Evolutionary conservation across 2,888 invertebrate genomes (phyloP).

Genomic region (Tridacna gigas): DNA sequence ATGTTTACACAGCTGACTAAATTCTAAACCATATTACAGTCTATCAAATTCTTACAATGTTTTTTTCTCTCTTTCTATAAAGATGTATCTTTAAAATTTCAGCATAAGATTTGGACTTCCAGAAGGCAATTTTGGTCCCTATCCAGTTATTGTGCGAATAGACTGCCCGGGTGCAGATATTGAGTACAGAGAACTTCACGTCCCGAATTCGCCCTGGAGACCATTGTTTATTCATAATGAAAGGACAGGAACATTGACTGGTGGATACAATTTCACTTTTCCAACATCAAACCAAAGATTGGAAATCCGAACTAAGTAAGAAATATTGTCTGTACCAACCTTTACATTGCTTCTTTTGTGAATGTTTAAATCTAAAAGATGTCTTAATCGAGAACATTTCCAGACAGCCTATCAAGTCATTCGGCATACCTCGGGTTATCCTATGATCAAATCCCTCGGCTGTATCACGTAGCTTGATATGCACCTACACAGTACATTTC

Average conservation of each 20-base stretch:
- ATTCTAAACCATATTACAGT: too few species aligned
- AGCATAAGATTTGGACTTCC: conserved; percentile 41
- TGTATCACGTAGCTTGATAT: too few species aligned
- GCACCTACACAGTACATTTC: too few species aligned
- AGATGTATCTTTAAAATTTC: conserved; percentile 23
- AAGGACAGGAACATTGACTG: not conserved
- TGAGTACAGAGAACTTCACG: conserved; percentile 35
- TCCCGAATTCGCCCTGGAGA: conserved; percentile 25
- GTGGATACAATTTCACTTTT: conserved; percentile 46
- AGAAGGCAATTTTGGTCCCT: conserved; percentile 17
- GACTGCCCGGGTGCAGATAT: conserved; percentile 34
- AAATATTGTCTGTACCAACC: not conserved
- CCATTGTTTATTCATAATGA: conserved; percentile 27
- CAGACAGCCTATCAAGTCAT: too few species aligned
- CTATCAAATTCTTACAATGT: too few species aligned
- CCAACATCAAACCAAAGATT: conserved; percentile 36
- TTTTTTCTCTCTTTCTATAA: too few species aligned
- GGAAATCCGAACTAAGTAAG: conserved; percentile 47
- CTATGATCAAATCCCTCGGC: too few species aligned
- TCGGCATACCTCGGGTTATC: too few species aligned
- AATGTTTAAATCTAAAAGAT: too few species aligned
- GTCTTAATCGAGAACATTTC: too few species aligned
- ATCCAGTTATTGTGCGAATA: conserved; percentile 35
- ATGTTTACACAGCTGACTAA: too few species aligned
- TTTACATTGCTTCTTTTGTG: too few species aligned